Percentiles rank a stretch among this genome's conserved stretches.
phyloP scores from a whole-genome alignment of 2,888 invertebrate species.

The Aproaerema taeniolella region DNA sequence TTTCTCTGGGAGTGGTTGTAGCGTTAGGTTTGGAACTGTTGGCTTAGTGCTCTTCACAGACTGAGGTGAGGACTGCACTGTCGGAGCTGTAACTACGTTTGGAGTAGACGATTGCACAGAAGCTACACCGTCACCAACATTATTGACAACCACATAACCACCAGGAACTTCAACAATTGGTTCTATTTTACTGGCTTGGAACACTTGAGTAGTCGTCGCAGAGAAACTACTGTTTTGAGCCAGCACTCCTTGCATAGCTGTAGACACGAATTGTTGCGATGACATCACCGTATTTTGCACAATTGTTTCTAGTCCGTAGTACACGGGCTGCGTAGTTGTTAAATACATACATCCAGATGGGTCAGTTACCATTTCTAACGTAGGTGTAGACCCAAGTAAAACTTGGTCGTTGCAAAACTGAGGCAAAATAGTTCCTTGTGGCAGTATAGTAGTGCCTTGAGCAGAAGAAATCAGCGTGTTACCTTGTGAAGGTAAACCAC shows the following conservation, averaged over 20 bases:
- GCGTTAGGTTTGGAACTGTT: constrained; percentile 60
- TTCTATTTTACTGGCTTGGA: constrained; percentile 91
- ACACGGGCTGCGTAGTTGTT: constrained; percentile 84
- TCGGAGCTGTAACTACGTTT: constrained; percentile 61
- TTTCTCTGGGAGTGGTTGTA: constrained; percentile 69
- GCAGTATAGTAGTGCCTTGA: constrained; percentile 78
- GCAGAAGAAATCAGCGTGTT: constrained; percentile 69
- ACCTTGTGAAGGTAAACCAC: constrained; percentile 71
- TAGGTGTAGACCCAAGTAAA: constrained; percentile 78
- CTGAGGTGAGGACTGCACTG: constrained; percentile 59
- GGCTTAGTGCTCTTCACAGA: constrained; percentile 60
- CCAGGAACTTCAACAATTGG: constrained; percentile 87
- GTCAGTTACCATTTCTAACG: constrained; percentile 80
- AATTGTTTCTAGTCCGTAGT: constrained; percentile 90
- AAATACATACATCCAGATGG: constrained; percentile 77
- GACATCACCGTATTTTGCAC: constrained; percentile 94
- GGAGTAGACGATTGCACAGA: constrained; percentile 51
- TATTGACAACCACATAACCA: constrained; percentile 83
- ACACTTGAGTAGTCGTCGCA: constrained; percentile 89
- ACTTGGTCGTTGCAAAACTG: constrained; percentile 79
- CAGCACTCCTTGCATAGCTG: constrained; percentile 87
- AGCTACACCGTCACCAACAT: constrained; percentile 72
- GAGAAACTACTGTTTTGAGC: constrained; percentile 90
- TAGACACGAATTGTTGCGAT: constrained; percentile 90
- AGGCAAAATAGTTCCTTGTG: constrained; percentile 75